Base-by-base conservation (phyloP, 2,888 invertebrate genomes). In the Andrena trimmerana region DNA sequence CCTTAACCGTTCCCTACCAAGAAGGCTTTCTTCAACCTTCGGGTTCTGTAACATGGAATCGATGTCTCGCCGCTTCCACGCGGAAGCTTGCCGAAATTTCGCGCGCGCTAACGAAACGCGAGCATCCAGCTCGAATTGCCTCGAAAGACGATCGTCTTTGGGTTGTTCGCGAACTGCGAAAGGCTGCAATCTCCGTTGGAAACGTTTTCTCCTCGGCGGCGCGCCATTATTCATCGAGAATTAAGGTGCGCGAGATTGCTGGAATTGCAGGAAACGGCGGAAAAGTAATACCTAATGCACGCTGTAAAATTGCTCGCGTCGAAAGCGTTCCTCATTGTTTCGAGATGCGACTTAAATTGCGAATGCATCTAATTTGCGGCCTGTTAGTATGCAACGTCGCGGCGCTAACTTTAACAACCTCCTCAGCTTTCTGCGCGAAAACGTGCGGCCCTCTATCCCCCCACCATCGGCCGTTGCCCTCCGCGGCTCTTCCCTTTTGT, bases 291-390 rank as follows among this genome's bases (percentile, higher is more conserved):
- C 63, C 63, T 54, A 54, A 72, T 54, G 72, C 36, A 33, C 72
- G 52, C 27, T 27, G 60, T 68, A 62, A 69, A 67, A 67, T 60
- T 52, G 36, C 42, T 20, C 65, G 48, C 70, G 67, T 31, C 59
- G 54, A 72, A 62, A 67, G 24, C 63, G 54, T 29, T 63, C 67
- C 33, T 27, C 29, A n/a, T 24, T 67, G 54, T 83, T 72, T 69
- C 84, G 75, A 69, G 60, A 65, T 60, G 68, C 54, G 42, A 36
- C 50, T 83, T 71, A 75, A 71, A 74, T 83, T 60, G 75, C 77
- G 63, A 81, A 66, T 62, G 33, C 50, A n/a, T n/a, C 63, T 57
- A 77, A 84, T 84, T 82, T 68, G 66, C 67, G 66, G 57, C n/a
- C 69, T 24, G 59, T 68, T 52, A 66, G 33, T 70, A 63, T 70